Conservation (phyloP, 37 sponge, comb jelly and placozoan species). For the Agelas oroides region DNA sequence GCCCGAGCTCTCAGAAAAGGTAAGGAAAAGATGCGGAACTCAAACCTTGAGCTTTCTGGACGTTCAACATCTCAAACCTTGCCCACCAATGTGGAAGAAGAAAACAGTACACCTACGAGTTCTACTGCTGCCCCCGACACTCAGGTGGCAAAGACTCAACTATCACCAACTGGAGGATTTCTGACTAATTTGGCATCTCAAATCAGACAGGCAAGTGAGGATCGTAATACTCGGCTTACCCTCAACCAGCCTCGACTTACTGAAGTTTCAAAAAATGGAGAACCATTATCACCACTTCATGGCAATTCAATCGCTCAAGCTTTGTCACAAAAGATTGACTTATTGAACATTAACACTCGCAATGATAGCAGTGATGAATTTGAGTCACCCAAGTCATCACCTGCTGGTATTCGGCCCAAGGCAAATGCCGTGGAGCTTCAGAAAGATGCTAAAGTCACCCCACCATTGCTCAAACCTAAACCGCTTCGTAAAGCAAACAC, state of each 20-base stretch:
- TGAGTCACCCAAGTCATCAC: neutral
- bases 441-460: neutral
- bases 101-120: too few relatives aligned
- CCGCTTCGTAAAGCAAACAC: neutral
- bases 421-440: neutral
- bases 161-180: neutral
- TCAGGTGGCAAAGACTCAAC: too few relatives aligned
- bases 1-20: constrained; percentile 22
- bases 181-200: constrained; percentile 6
- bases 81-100: too few relatives aligned
- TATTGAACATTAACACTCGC: neutral
- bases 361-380: constrained; percentile 12
- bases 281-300: too few relatives aligned
- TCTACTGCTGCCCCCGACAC: too few relatives aligned
- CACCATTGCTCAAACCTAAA: constrained; percentile 21
- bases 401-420: neutral
- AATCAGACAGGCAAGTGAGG: constrained; percentile 13
- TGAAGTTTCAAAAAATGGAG: neutral
- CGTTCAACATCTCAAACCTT: neutral
- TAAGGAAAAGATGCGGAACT: neutral
- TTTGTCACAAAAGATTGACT: constrained; percentile 6
- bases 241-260: constrained; percentile 27
- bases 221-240: constrained; percentile 4
- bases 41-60: neutral
- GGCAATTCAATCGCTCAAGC: neutral